Conservation (phyloP, 2,113 vertebrate genomes). For the Eubucco bourcierii region DNA sequence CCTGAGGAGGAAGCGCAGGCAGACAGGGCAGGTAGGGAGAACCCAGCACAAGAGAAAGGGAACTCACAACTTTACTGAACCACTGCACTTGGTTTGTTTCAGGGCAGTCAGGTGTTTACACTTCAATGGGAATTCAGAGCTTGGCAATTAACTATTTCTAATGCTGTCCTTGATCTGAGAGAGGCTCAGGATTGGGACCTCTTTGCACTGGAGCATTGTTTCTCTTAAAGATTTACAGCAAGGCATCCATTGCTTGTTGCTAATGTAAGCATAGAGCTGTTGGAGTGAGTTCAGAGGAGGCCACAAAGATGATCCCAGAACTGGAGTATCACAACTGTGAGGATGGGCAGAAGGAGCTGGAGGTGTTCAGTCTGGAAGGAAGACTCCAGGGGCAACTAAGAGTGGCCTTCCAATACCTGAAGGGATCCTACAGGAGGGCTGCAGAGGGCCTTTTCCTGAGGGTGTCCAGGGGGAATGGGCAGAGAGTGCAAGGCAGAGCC, state of each 20-base stretch:
- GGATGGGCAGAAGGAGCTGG: too few relatives aligned
- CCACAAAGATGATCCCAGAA: too few relatives aligned
- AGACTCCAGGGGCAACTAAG: too few relatives aligned
- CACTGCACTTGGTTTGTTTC: background rate
- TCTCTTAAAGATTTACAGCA: background rate
- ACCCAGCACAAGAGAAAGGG: background rate
- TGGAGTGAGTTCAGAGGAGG: too few relatives aligned
- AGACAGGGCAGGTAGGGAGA: slow-evolving; percentile 72
- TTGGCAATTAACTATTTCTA: background rate
- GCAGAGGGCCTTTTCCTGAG: too few relatives aligned
- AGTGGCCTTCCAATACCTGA: too few relatives aligned
- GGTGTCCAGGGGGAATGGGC: too few relatives aligned
- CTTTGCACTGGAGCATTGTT: background rate
- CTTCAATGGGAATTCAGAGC: background rate
- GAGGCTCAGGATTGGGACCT: background rate
- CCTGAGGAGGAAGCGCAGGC: slow-evolving; percentile 86
- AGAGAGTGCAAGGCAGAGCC: too few relatives aligned
- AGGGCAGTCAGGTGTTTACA: background rate
- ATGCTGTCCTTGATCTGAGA: background rate
- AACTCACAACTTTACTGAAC: background rate
- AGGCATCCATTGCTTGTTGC: background rate
- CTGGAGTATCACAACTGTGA: too few relatives aligned
- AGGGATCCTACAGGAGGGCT: too few relatives aligned
- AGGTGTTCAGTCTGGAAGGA: too few relatives aligned
- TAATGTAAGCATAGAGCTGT: background rate